These are phyloP conservation scores for Cheilosia soror DNA, from an alignment of 2,888 invertebrate species.

Conservation along the genomic window DNA sequence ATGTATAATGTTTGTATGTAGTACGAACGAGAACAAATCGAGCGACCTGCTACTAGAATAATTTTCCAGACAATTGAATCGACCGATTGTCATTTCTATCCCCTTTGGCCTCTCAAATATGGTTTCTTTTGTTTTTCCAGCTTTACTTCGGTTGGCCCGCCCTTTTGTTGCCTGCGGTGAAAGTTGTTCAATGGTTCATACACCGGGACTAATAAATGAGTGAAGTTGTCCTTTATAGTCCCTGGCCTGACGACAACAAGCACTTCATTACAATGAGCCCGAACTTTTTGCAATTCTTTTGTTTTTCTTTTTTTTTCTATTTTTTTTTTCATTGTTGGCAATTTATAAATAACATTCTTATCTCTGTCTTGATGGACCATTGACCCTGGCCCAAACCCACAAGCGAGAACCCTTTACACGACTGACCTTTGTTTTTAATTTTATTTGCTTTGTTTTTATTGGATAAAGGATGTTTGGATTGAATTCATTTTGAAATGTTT, in stretches of 20 bases:
- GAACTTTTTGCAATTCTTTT: constrained; percentile 9
- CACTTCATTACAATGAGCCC: constrained; percentile 38
- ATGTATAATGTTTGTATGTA: too few species aligned
- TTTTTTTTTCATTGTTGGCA: neutral
- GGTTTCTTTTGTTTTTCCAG: constrained; percentile 21
- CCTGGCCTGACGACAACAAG: constrained; percentile 31
- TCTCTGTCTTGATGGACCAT: constrained; percentile 44
- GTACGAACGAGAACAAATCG: constrained; percentile 3
- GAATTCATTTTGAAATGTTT: constrained; percentile 28
- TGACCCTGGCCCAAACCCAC: constrained; percentile 8
- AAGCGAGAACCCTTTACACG: neutral
- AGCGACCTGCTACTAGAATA: constrained; percentile 47
- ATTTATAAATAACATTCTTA: constrained; percentile 44
- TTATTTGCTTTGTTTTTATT: constrained; percentile 21
- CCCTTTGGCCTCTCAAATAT: neutral
- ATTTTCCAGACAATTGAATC: constrained; percentile 70
- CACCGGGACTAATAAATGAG: constrained; percentile 15
- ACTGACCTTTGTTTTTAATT: constrained; percentile 1
- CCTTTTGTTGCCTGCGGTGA: constrained; percentile 5
- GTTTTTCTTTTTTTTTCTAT: constrained; percentile 21
- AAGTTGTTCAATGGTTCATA: neutral
- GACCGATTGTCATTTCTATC: constrained; percentile 55
- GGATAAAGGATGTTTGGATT: constrained; percentile 13
- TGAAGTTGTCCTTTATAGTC: constrained; percentile 19
- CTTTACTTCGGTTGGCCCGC: neutral